Evolutionary conservation across 2,797 vertebrate genomes (phyloP).

Genomic region (Anas bahamensis): DNA sequence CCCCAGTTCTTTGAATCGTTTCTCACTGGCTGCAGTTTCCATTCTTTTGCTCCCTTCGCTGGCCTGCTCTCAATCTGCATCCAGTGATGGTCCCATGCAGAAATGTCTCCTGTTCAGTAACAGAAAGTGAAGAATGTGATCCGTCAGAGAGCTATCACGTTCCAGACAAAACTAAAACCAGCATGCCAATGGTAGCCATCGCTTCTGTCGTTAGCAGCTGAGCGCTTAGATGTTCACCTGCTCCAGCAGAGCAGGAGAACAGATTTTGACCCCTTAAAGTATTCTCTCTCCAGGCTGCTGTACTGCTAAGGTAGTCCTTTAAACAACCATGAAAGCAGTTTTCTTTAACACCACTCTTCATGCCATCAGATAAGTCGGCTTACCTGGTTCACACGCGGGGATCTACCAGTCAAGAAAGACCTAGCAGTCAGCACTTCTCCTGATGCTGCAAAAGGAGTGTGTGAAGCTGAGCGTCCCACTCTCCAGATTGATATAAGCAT

Average conservation of each 20-base stretch:
- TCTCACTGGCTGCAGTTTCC: not conserved
- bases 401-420: slow-evolving; percentile 64
- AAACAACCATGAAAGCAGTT: not conserved
- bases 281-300: not conserved
- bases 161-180: not conserved
- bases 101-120: not conserved
- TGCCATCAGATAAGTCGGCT: slow-evolving; percentile 85
- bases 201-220: not conserved
- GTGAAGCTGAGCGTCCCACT: slow-evolving; percentile 39
- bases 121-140: not conserved
- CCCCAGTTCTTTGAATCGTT: not conserved
- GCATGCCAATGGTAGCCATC: not conserved
- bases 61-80: not conserved
- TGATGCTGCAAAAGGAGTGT: slow-evolving; percentile 28
- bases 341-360: not conserved
- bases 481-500: slow-evolving; percentile 62
- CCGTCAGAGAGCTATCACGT: fast-evolving
- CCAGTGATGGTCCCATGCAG: not conserved
- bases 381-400: slow-evolving; percentile 93
- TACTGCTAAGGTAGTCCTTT: not conserved
- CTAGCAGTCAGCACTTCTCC: not conserved
- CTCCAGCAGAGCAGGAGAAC: not conserved
- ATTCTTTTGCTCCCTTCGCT: not conserved
- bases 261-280: not conserved
- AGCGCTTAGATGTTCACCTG: not conserved